phyloP scores from a whole-genome alignment of 2,888 invertebrate genomes.

The Ophraella communa region DNA sequence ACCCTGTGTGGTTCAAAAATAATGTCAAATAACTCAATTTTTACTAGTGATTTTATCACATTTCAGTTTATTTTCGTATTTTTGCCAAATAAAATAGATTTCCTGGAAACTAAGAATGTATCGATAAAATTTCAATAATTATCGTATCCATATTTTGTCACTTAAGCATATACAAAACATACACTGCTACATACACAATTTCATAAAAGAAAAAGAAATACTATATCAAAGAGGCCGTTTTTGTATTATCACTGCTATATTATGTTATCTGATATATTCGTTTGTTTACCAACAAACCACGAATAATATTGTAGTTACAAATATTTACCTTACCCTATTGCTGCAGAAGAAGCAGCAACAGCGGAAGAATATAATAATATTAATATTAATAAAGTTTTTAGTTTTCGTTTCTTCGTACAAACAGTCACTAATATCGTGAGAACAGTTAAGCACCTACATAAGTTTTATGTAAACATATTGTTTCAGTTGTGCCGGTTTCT shows the following conservation, averaged over 20 bases:
- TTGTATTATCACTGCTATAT: neutral
- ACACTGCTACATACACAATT: no score
- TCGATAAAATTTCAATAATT: no score
- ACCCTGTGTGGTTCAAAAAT: no score
- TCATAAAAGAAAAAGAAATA: neutral
- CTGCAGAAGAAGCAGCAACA: neutral
- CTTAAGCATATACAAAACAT: no score
- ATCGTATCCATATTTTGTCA: no score
- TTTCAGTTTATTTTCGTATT: no score
- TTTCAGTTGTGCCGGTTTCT: slow-evolving; percentile 9
- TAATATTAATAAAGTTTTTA: slow-evolving; percentile 8
- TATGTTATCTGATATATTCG: no score
- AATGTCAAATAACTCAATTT: no score
- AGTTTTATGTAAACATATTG: neutral
- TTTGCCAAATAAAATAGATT: no score
- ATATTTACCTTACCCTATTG: neutral
- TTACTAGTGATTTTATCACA: no score
- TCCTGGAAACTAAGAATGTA: no score
- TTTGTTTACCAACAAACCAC: neutral
- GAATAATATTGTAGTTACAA: neutral
- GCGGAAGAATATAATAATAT: slow-evolving; percentile 10
- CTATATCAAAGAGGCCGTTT: slow-evolving; percentile 1
- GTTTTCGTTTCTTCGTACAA: neutral
- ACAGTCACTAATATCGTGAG: slow-evolving; percentile 5
- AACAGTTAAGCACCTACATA: neutral